phyloP scores from a whole-genome alignment of 2,113 vertebrate genomes.

The Daubentonia madagascariensis region DNA sequence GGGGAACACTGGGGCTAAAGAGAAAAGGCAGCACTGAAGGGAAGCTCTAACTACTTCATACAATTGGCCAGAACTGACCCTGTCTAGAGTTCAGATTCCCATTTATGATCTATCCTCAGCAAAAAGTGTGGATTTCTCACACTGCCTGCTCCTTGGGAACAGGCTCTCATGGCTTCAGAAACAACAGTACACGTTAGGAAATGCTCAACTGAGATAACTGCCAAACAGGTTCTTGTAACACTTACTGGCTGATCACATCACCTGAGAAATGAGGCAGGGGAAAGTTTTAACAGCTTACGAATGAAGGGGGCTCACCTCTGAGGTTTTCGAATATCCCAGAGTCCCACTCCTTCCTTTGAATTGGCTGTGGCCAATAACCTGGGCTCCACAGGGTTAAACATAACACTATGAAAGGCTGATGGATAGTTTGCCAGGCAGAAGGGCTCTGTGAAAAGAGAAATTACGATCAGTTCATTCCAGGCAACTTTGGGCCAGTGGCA shows the following conservation, averaged over 20 bases:
- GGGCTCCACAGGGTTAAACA: conserved; percentile 99
- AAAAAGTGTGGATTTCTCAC: neutral
- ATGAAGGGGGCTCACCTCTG: conserved; percentile 88
- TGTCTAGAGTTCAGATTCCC: neutral
- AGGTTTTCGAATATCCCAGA: conserved; percentile 99
- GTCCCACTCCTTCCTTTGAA: conserved; percentile 98
- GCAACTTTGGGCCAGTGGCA: neutral
- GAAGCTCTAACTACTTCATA: neutral
- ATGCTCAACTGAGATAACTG: neutral
- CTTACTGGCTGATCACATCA: neutral
- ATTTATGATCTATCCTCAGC: neutral
- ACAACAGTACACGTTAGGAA: neutral
- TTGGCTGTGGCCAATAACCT: conserved; percentile 97
- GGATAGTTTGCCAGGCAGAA: conserved; percentile 99
- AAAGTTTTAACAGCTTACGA: neutral
- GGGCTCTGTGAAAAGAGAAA: conserved; percentile 88
- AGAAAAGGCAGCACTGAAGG: neutral
- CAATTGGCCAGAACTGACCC: neutral
- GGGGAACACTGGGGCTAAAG: neutral
- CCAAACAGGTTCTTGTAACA: neutral
- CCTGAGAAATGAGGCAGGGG: conserved; percentile 1
- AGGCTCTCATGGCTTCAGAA: neutral
- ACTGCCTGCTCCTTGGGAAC: neutral
- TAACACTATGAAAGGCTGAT: conserved; percentile 98
- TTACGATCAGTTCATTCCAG: neutral